A percentile compares a stretch with the other conserved stretches of the same genome.
Evolutionary conservation across 2,113 vertebrate genomes (phyloP).

Genomic region (Rallus limicola): DNA sequence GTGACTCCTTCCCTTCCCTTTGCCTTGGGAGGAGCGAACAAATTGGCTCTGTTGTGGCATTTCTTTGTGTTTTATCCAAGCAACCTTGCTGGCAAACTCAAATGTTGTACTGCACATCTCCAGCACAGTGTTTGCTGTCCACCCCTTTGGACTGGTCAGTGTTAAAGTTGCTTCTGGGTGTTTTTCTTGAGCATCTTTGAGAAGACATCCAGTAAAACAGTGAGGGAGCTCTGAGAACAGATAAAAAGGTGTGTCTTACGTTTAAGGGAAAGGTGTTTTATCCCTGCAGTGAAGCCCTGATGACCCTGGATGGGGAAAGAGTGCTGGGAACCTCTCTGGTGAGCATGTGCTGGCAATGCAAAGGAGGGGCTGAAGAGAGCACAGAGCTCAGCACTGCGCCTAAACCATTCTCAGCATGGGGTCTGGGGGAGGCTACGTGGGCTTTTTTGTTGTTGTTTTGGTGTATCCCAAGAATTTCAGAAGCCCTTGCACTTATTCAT

Average conservation of each 20-base stretch:
- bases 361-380: not conserved
- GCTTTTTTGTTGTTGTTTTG: not conserved
- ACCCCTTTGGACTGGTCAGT: not conserved
- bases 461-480: not conserved
- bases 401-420: not conserved
- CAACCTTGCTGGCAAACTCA: not conserved
- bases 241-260: not conserved
- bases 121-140: not conserved
- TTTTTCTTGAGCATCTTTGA: not conserved
- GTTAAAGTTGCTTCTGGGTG: not conserved
- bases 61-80: not conserved
- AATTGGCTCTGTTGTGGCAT: rapidly evolving
- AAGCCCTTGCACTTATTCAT: rapidly evolving
- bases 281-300: not conserved
- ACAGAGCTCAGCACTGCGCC: not conserved
- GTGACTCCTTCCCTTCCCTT: not conserved
- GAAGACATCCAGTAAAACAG: not conserved
- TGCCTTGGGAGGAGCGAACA: rapidly evolving
- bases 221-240: not conserved
- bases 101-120: not conserved
- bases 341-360: rapidly evolving
- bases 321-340: not conserved
- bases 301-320: not conserved
- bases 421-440: not conserved
- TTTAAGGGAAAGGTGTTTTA: not conserved